Evolutionary conservation across 2,888 invertebrate species (phyloP).

Genomic region (Rotaria macrura): DNA sequence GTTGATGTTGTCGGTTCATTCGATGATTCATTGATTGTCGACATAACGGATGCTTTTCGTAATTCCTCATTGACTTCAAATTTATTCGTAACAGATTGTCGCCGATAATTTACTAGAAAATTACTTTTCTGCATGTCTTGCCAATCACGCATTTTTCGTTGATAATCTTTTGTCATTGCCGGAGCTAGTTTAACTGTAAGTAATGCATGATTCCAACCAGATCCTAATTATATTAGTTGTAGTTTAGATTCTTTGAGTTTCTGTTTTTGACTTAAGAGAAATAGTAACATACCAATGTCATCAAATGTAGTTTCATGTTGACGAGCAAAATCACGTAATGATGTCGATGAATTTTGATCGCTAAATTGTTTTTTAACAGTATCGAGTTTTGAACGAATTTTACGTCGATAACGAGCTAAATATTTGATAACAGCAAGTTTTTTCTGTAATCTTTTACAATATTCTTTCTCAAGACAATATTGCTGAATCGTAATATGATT

Average conservation of each 20-base stretch:
- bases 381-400: not conserved
- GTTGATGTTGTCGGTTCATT: not conserved
- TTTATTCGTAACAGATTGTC: not conserved
- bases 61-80: not conserved
- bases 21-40: not conserved
- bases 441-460: no score
- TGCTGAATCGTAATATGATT: no score
- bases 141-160: conserved; percentile 1
- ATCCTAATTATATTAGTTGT: not conserved
- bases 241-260: no score
- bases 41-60: not conserved
- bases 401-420: not conserved
- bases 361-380: conserved; percentile 17
- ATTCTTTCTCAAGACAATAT: no score
- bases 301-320: no score
- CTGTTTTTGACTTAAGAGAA: no score
- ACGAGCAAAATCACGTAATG: no score
- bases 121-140: not conserved
- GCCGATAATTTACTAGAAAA: not conserved
- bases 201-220: not conserved
- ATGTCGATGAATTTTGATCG: not conserved
- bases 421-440: not conserved
- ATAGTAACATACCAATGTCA: no score
- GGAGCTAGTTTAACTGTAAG: not conserved
- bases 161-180: not conserved